Evolutionary conservation across 2,888 invertebrate species (phyloP).

Genomic region (Tanypteryx hageni): DNA sequence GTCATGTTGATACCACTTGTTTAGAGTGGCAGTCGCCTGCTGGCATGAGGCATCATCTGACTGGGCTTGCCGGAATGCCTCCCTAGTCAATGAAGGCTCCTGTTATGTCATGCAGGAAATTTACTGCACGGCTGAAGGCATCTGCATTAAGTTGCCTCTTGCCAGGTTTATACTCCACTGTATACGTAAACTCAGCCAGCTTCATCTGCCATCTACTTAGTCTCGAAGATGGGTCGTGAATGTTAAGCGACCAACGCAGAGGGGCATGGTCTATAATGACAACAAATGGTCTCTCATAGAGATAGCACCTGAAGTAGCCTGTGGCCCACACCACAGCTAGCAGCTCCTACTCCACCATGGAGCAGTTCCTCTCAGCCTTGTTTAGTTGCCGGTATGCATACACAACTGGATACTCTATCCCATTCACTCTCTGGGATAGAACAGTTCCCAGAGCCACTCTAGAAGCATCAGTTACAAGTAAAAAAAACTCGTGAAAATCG

Average conservation of each 20-base stretch:
- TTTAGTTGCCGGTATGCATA: slow-evolving; percentile 66
- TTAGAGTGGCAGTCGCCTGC: too few relatives aligned
- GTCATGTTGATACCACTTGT: too few relatives aligned
- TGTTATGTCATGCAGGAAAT: too few relatives aligned
- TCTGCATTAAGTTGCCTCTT: neutral
- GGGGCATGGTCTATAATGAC: neutral
- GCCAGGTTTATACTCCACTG: neutral
- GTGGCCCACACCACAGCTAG: neutral
- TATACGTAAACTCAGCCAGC: neutral
- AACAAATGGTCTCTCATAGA: slow-evolving; percentile 1
- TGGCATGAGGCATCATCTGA: too few relatives aligned
- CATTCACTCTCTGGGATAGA: slow-evolving; percentile 68
- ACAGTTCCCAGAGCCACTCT: slow-evolving; percentile 69
- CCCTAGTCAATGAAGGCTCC: too few relatives aligned
- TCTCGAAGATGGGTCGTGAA: neutral
- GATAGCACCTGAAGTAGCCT: neutral
- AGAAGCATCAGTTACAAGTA: slow-evolving; percentile 70
- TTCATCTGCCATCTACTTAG: neutral
- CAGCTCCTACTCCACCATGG: neutral
- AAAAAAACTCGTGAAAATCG: slow-evolving; percentile 67
- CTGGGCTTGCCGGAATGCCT: too few relatives aligned
- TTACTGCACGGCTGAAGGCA: neutral
- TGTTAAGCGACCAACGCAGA: neutral
- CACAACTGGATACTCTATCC: slow-evolving; percentile 67
- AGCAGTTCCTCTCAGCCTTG: slow-evolving; percentile 67